Conservation (phyloP, 2,113 vertebrate species). For the Trachemys scripta region DNA sequence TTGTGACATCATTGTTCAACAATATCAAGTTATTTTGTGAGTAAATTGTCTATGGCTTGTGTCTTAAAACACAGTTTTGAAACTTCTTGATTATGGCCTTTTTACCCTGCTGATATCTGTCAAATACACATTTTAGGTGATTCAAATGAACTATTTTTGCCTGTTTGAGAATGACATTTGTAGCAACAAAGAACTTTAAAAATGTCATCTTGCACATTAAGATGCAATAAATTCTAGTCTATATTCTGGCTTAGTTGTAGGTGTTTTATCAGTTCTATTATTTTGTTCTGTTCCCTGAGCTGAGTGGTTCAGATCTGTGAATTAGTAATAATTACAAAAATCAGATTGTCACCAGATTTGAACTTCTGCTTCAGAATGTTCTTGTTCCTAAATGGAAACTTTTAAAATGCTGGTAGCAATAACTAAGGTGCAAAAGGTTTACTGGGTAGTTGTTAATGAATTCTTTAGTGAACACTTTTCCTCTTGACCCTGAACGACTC, state of each 20-base stretch:
- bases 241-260: slow-evolving; percentile 16
- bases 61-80: background rate
- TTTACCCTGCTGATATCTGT: background rate
- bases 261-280: background rate
- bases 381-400: background rate
- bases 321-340: slow-evolving; percentile 24
- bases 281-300: slow-evolving; percentile 7
- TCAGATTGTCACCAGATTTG: background rate
- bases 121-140: background rate
- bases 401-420: background rate
- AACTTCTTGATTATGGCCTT: background rate
- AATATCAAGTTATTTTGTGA: background rate
- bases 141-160: background rate
- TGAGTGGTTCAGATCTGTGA: slow-evolving; percentile 24
- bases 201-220: background rate
- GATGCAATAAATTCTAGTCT: background rate
- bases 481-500: rapidly evolving
- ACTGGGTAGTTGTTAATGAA: background rate
- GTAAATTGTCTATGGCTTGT: background rate
- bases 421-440: slow-evolving; percentile 2
- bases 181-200: background rate
- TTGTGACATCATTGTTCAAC: background rate
- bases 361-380: background rate
- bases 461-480: slow-evolving; percentile 26
- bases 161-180: background rate